phyloP scores from a whole-genome alignment of 2,888 invertebrate genomes.

The Erebia aethiops region DNA sequence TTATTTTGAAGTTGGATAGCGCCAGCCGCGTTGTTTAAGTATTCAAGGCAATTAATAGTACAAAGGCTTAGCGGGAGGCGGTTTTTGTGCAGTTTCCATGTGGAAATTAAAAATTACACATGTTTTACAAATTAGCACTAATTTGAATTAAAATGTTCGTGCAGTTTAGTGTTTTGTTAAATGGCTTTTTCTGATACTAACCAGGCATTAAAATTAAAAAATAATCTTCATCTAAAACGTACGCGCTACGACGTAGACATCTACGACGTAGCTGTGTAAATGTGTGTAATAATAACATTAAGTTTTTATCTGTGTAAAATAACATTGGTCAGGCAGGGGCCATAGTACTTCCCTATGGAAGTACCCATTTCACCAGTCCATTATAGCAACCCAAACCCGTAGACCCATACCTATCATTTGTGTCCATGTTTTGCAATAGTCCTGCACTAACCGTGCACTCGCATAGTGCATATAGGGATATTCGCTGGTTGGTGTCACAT shows the following conservation, averaged over 20 bases:
- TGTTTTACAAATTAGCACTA: background rate
- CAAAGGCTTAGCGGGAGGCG: slow-evolving; percentile 1
- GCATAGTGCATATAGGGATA: no score
- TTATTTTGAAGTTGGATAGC: background rate
- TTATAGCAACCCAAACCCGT: no score
- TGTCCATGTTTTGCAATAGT: no score
- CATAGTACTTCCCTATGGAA: no score
- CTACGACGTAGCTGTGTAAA: no score
- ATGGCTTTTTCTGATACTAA: background rate
- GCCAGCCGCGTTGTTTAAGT: background rate
- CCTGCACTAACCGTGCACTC: no score
- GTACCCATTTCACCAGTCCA: no score
- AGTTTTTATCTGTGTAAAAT: no score
- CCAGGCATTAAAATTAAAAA: background rate
- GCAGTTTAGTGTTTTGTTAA: background rate
- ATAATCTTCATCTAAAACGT: background rate
- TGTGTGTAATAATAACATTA: background rate
- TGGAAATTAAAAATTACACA: slow-evolving; percentile 8
- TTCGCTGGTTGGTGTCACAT: no score
- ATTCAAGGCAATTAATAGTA: slow-evolving; percentile 10
- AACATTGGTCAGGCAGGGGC: no score
- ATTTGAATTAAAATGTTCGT: background rate
- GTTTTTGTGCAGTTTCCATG: slow-evolving; percentile 2
- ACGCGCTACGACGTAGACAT: background rate
- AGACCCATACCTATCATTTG: no score